phyloP scores from a whole-genome alignment of 2,797 vertebrate genomes.

The Petrocephalus sullivani region DNA sequence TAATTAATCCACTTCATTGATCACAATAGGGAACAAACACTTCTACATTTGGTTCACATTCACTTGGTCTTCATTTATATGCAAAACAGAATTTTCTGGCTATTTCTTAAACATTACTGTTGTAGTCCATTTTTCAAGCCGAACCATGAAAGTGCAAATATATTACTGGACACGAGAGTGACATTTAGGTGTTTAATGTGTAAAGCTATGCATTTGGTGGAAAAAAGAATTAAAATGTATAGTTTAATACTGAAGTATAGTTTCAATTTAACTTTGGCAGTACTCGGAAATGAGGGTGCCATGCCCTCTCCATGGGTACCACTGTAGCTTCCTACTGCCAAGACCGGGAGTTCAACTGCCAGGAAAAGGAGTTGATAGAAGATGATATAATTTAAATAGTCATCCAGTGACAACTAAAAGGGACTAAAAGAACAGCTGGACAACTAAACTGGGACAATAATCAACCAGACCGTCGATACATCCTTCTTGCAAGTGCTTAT shows the following conservation, averaged over 20 bases:
- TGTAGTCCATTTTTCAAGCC: neutral
- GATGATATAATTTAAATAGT: neutral
- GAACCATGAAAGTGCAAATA: neutral
- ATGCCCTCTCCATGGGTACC: neutral
- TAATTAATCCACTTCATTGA: constrained; percentile 3
- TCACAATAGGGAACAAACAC: neutral
- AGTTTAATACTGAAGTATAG: neutral
- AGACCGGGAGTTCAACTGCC: neutral
- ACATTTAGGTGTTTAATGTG: neutral
- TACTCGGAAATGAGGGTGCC: neutral
- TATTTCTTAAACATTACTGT: neutral
- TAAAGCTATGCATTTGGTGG: neutral
- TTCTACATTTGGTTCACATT: neutral
- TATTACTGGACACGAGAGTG: neutral
- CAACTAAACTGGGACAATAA: neutral
- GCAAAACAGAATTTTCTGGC: neutral
- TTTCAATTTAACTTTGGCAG: neutral
- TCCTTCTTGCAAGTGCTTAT: neutral
- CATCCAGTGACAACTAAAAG: neutral
- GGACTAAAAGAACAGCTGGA: neutral
- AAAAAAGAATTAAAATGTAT: neutral
- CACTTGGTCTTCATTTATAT: neutral
- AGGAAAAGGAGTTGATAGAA: neutral
- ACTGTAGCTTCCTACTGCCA: neutral
- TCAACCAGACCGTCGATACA: too few species aligned